Evolutionary conservation across 2,797 vertebrate genomes (phyloP), one percentile per base, ranked within the genome.

Genomic region (Rhinatrema bivittatum): DNA sequence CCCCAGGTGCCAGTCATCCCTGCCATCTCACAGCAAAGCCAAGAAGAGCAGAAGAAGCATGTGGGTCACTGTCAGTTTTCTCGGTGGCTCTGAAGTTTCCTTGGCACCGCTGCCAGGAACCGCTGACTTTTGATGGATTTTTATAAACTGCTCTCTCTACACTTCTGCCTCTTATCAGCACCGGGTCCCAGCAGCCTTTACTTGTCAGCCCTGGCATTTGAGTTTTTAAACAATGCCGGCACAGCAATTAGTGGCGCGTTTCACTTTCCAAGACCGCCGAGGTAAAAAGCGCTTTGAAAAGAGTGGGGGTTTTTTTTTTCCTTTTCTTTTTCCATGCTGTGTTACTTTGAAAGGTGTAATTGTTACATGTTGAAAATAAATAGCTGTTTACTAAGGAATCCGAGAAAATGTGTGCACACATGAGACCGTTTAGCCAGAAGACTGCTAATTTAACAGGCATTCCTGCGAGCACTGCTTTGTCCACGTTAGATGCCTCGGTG

Each of bases 241-340:
- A 50, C 63, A 61, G 49, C 31, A 68, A 61, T 61, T 63, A 70
- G 56, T 37, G 33, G 50, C 46, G 58, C 20, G 24, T 51, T 51
- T 42, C 56, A 37, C 43, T 19, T 57, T 21, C 10, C 26, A 58
- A 32, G 41, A 25, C 46, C 60, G 18, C 14, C 3, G 3, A 15
- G 40, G 63, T 44, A 53, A 55, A n/a, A 70, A 64, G 29, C 45
- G 48, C 24, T 55, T 32, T 35, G 20, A 20, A 42, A 20, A 33
- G 25, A 38, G 39, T 47, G 36, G 6, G 20, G 32, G n/a, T n/a
- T n/a, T n/a, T n/a, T n/a, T n/a, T n/a, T n/a, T n/a, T n/a, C n/a
- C n/a, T n/a, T n/a, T n/a, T n/a, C n/a, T n/a, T n/a, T 9, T 21
- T 21, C 21, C 20, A 21, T 21, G 9, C 20, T 21, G 20, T 21